phyloP scores from a whole-genome alignment of 2,113 vertebrate genomes.

The Sula dactylatra region DNA sequence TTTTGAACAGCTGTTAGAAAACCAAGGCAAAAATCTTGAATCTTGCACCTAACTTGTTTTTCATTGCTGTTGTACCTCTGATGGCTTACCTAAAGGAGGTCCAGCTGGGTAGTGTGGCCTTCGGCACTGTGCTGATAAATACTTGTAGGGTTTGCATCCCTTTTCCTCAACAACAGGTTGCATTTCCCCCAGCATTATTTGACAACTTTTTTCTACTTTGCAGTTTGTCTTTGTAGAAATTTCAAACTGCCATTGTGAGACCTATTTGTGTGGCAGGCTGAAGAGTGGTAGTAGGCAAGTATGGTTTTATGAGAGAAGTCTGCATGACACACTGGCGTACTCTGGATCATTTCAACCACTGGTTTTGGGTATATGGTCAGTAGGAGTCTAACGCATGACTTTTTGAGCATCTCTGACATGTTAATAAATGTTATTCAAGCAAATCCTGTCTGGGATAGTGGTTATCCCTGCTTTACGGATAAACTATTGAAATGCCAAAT shows the following conservation, averaged over 20 bases:
- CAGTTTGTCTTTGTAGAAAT: not conserved
- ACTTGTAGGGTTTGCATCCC: not conserved
- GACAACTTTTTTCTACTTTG: not conserved
- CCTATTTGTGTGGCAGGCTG: not conserved
- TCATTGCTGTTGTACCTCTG: not conserved
- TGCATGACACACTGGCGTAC: not conserved
- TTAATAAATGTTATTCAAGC: not conserved
- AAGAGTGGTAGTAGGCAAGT: not conserved
- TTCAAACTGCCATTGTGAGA: not conserved
- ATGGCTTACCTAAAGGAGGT: not conserved
- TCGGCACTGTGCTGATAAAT: not conserved
- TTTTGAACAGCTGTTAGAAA: not conserved
- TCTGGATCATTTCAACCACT: not conserved
- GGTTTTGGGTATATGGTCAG: not conserved
- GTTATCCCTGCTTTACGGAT: not conserved
- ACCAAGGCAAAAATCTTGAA: not conserved
- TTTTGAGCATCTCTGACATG: not conserved
- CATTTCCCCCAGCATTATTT: not conserved
- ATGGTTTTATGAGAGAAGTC: not conserved
- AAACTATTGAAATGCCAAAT: not conserved
- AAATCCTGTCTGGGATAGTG: not conserved
- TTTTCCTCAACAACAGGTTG: not conserved
- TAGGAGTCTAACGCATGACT: not conserved
- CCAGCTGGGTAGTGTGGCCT: not conserved
- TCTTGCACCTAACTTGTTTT: not conserved